phyloP scores from a whole-genome alignment of 2,888 invertebrate species.

The Netelia virgata region DNA sequence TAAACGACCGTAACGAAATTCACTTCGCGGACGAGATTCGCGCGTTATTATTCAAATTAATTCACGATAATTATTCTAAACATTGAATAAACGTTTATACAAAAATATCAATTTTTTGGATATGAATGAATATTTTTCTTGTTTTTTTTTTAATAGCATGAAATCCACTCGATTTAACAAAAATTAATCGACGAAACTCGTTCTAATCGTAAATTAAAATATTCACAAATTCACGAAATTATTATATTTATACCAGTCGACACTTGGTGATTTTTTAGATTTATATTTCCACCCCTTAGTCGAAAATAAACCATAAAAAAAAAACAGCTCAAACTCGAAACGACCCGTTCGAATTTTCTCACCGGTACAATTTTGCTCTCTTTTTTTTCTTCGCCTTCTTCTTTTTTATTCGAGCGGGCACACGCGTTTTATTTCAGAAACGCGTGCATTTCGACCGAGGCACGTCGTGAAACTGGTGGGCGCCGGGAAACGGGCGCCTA shows the following conservation, averaged over 20 bases:
- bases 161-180: neutral
- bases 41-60: neutral
- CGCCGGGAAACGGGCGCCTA: conserved; percentile 72
- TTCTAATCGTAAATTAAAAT: no score
- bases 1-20: neutral
- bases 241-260: no score
- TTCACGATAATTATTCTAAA: no score
- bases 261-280: no score
- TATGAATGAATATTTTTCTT: no score
- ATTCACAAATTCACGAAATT: no score
- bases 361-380: neutral
- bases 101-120: no score
- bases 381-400: no score
- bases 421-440: conserved; percentile 50
- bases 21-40: neutral
- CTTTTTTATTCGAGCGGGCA: neutral
- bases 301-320: neutral
- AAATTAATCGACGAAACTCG: no score
- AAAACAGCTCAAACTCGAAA: neutral
- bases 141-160: neutral
- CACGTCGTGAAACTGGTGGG: conserved; percentile 76
- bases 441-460: conserved; percentile 76
- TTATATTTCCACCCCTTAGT: no score
- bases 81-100: no score
- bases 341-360: neutral